Evolutionary conservation across 2,888 invertebrate genomes (phyloP).

Genomic region (Cyrtodaria siliqua): DNA sequence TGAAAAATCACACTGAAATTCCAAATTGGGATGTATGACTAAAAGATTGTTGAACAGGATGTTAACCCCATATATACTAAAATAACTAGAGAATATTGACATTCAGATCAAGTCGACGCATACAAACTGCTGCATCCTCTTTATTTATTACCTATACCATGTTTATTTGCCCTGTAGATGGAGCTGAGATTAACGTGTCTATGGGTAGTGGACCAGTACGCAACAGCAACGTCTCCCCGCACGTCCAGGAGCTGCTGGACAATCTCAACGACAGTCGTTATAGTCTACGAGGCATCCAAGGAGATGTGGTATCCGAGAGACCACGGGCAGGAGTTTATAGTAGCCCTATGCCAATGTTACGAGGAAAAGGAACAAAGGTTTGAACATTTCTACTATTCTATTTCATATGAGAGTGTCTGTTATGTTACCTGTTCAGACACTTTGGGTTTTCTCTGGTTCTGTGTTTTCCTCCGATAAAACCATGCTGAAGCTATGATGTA

Average conservation of each 20-base stretch:
- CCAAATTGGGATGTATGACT: not conserved
- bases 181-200: not conserved
- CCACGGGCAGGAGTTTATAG: conserved; percentile 80
- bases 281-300: conserved; percentile 41
- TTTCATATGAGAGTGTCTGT: no score
- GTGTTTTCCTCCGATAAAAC: no score
- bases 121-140: no score
- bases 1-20: no score
- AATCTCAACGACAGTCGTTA: conserved; percentile 48
- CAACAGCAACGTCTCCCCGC: conserved; percentile 40
- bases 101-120: no score
- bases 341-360: conserved; percentile 78
- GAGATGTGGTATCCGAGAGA: conserved; percentile 43
- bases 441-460: no score
- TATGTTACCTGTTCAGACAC: no score
- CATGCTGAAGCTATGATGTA: no score
- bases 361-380: conserved; percentile 57
- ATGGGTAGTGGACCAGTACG: not conserved
- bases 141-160: not conserved
- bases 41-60: no score
- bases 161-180: not conserved
- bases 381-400: no score
- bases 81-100: no score
- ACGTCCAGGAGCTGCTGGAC: conserved; percentile 53
- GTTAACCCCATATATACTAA: no score